Evolutionary conservation across 1,140 invertebrate species (phyloP).

Genomic region (Brachionus koreanus): DNA sequence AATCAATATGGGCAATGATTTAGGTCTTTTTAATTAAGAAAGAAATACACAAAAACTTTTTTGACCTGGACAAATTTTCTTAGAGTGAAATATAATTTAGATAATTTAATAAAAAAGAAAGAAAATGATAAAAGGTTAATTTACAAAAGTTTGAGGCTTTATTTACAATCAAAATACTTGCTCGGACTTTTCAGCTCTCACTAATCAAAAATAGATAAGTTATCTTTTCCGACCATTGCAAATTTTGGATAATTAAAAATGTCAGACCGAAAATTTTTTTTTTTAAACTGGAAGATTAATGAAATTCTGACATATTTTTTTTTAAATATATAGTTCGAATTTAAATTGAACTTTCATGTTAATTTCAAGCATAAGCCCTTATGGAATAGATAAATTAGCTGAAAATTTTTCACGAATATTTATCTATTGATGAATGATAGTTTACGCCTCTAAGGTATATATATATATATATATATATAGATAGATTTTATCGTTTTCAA

Average conservation of each 20-base stretch:
- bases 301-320: neutral
- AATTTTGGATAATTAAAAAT: neutral
- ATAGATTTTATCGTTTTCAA: neutral
- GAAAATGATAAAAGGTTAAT: neutral
- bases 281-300: neutral
- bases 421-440: neutral
- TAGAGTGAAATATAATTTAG: neutral
- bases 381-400: neutral
- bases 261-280: neutral
- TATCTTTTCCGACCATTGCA: neutral
- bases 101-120: neutral
- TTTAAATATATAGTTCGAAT: neutral
- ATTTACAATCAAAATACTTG: neutral
- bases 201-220: neutral
- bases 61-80: neutral
- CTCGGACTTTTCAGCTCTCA: neutral
- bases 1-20: neutral
- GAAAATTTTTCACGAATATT: neutral
- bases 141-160: neutral
- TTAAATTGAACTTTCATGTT: neutral
- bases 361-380: neutral
- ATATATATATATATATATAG: neutral
- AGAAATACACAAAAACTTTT: neutral
- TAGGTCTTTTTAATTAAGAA: neutral
- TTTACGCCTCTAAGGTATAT: neutral